Base-by-base conservation (phyloP, 2,888 invertebrate genomes). In the Limnephilus auricula region DNA sequence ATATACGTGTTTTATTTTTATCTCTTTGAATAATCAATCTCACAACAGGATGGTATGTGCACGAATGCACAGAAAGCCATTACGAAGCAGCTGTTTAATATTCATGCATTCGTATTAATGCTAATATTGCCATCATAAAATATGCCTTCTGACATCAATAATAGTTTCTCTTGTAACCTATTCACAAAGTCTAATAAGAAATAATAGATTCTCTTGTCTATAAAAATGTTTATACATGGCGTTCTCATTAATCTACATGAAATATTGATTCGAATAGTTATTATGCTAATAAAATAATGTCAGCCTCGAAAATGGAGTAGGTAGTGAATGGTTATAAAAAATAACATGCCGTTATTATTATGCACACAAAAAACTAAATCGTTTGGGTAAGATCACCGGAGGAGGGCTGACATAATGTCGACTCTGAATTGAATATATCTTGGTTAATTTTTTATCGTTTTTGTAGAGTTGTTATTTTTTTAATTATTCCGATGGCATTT, bases 221-320 rank as follows among this genome's bases (percentile, higher is more conserved):
- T 65, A 65, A 25, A 65, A 65, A 80, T 32, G 82, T 82, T 31
- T 32, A 82, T 34, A 32, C 82, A 82, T 25, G 34, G 32, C 34
- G 34, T 82, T 82, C 82, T 37, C 25, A 34, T 82, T 37, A 82
- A 82, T 82, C 82, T 82, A 25, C 34, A 34, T 82, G 34, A 82
- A 82, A 82, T 82, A 34, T 82, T 37, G 32, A 82, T 82, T 82
- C 34, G 34, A 82, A 82, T 82, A 34, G 34, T 34, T 82, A 82
- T 82, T 82, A 82, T 82, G 82, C 82, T 82, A 82, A 82, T 82
- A 82, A 82, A 82, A 37, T 34, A 82, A 82, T 82, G 82, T 82
- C 82, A 25, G 82, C 82, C 34, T 37, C 82, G 34, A 82, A 82
- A 82, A 82, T 82, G 34, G 9, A 65, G 25, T 65, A 65, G 25